Evolutionary conservation across 2,888 invertebrate species (phyloP), one percentile per base, ranked within the genome.

Genomic region (Thysanoteuthis rhombus): DNA sequence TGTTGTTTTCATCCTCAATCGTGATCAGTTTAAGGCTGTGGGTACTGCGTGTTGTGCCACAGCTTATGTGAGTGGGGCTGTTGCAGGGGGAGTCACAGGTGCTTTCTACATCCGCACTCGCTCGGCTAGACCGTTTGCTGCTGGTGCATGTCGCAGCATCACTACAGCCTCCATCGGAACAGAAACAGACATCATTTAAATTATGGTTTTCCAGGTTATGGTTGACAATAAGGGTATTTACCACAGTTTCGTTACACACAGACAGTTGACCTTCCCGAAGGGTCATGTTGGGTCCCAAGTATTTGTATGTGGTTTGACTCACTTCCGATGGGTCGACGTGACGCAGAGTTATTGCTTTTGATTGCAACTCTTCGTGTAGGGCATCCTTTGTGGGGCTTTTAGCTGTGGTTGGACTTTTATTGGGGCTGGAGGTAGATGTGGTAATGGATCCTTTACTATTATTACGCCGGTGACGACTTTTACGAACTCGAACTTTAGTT

Each of bases 181-280:
- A 96, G 94, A 96, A 96, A 95, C 97, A 97, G 92, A 97, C 96
- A 93, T 97, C 97, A 94, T 97, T 96, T 93, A 97, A 94, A 94
- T 96, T 96, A 90, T 94, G 95, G 92, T 95, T 95, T 93, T 95
- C 94, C 32, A 94, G 42, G 39, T 93, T 93, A 92, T 93, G 91
- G 92, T 93, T 94, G 39, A 90, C 93, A 39, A 92, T 93, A 45
- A 93, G 93, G 39, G 39, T 93, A 38, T 52, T 93, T 40, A 93
- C 93, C 32, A 39, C 90, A 42, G 52, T 39, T 47, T 94, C 93
- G 45, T 89, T 90, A 52, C 75, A 32, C 25, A 93, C 91, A 25
- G 93, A 90, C 25, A 45, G 94, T 92, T 94, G 94, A 25, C 94
- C 94, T 90, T 96, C 96, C 12, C 96, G 94, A 38, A 96, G 95